phyloP scores from a whole-genome alignment of 2,888 invertebrate species.

The Lissonota sp. region DNA sequence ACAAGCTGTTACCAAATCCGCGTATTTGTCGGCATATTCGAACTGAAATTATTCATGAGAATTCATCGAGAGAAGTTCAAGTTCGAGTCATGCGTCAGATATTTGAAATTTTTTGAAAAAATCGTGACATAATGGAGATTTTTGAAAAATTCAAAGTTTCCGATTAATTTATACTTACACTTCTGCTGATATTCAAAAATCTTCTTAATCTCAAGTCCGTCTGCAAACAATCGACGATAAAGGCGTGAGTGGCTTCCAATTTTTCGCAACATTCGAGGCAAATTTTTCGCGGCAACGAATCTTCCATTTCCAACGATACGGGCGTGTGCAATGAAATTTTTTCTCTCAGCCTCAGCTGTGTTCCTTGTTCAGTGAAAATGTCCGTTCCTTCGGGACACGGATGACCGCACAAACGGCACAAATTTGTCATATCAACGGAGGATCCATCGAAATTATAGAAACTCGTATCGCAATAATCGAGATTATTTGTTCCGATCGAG shows the following conservation, averaged over 20 bases:
- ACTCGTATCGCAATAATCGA: constrained; percentile 64
- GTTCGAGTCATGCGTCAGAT: too few species aligned
- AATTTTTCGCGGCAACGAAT: constrained; percentile 72
- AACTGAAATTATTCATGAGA: constrained; percentile 66
- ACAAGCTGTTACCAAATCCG: constrained; percentile 64
- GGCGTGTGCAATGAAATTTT: constrained; percentile 77
- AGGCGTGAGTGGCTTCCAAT: constrained; percentile 72
- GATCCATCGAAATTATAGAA: constrained; percentile 69
- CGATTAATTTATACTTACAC: constrained; percentile 64
- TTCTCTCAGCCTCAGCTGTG: constrained; percentile 71
- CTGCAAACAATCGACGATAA: constrained; percentile 71
- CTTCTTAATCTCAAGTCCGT: constrained; percentile 74
- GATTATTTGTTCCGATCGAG: constrained; percentile 43
- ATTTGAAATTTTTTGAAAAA: too few species aligned
- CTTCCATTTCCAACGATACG: constrained; percentile 68
- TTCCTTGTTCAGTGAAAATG: constrained; percentile 72
- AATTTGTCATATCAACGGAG: constrained; percentile 67
- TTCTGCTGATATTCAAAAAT: constrained; percentile 70
- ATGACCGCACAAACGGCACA: constrained; percentile 76
- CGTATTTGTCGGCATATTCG: constrained; percentile 70
- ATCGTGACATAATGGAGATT: too few species aligned
- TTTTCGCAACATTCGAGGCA: constrained; percentile 73
- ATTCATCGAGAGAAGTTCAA: too few species aligned
- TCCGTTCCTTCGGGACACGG: constrained; percentile 67
- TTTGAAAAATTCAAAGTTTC: neutral